Conservation (phyloP, 1,140 invertebrate species). For the Polyergus mexicanus region DNA sequence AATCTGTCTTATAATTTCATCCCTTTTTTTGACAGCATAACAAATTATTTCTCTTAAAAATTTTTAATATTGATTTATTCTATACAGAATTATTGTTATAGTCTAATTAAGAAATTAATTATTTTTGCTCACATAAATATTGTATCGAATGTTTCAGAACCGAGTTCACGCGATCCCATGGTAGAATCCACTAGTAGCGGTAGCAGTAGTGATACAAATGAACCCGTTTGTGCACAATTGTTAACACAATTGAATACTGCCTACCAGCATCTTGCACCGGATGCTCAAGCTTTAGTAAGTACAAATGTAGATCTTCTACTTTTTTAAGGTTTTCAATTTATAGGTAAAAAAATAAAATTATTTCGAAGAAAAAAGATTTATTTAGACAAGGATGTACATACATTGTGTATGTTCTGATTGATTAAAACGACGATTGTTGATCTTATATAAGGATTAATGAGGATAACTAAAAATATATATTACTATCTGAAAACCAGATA, state of each 20-base stretch:
- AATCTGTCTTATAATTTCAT: not conserved
- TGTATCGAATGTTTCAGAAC: constrained; percentile 76
- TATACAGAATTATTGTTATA: not conserved
- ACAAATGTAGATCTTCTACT: not conserved
- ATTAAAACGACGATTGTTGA: not conserved
- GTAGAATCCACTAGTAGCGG: constrained; percentile 84
- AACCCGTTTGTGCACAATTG: constrained; percentile 85
- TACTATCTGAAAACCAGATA: not conserved
- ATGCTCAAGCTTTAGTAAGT: constrained; percentile 85
- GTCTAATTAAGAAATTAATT: no score
- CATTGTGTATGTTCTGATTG: not conserved
- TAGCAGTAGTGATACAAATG: constrained; percentile 84
- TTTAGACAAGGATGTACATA: not conserved
- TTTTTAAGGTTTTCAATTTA: not conserved
- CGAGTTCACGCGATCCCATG: constrained; percentile 85
- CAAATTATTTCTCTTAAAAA: not conserved
- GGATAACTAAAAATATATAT: not conserved
- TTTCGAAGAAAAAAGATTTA: not conserved
- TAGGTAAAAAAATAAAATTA: not conserved
- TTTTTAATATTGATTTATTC: not conserved
- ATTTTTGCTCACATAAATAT: no score
- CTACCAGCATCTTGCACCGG: constrained; percentile 85
- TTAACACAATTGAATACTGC: constrained; percentile 85
- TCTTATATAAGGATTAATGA: not conserved
- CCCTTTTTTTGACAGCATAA: not conserved